Evolutionary conservation across 30 jellyfish, hydroid and myxozoan genomes (phyloP).

Genomic region (Nemopilema nomurai): DNA sequence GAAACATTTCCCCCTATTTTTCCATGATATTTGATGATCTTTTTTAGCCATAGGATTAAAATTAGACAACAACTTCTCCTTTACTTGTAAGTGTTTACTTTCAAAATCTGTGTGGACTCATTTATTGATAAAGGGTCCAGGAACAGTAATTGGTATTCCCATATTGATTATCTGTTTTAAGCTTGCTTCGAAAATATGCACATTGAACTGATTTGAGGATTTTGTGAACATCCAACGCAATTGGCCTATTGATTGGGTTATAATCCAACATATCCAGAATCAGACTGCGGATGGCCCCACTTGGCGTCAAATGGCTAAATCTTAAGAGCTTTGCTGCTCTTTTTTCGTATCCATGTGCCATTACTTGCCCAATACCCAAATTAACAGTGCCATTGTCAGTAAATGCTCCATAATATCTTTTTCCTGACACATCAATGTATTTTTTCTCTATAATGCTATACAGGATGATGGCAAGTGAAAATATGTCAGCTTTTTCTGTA

Average conservation of each 20-base stretch:
- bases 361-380: constrained; percentile 30
- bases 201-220: constrained; percentile 1
- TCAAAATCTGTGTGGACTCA: no score
- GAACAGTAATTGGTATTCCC: neutral
- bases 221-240: constrained; percentile 10
- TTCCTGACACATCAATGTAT: neutral
- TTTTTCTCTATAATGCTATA: constrained; percentile 49
- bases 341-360: neutral
- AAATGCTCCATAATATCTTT: constrained; percentile 60
- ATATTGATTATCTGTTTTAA: neutral
- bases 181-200: neutral
- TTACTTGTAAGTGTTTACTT: no score
- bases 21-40: no score
- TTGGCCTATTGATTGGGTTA: constrained; percentile 36
- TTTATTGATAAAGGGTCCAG: no score
- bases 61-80: no score
- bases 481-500: constrained; percentile 66
- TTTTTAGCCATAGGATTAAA: no score
- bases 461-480: constrained; percentile 61
- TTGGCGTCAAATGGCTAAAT: constrained; percentile 10
- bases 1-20: no score
- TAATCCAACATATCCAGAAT: constrained; percentile 32
- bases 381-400: neutral
- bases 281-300: constrained; percentile 9
- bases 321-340: constrained; percentile 16